Conservation (phyloP, 1,140 invertebrate species). For the Ephestia elutella region DNA sequence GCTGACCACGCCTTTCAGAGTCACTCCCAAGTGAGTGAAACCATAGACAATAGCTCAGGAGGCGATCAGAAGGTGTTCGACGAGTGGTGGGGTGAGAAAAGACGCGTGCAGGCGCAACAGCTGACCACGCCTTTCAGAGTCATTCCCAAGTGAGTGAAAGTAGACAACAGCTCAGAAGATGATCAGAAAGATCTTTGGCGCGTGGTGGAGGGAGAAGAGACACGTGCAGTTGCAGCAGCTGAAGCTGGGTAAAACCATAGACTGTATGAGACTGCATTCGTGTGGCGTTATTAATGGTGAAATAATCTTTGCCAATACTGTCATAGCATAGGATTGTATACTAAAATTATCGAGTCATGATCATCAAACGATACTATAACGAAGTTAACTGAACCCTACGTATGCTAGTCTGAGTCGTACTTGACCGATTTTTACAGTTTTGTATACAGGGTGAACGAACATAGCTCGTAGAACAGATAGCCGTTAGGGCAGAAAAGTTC, state of each 20-base stretch:
- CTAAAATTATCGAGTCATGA: too few relatives aligned
- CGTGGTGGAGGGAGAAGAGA: constrained; percentile 13
- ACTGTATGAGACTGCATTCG: too few relatives aligned
- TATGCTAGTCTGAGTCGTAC: too few relatives aligned
- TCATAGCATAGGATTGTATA: too few relatives aligned
- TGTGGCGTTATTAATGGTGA: too few relatives aligned
- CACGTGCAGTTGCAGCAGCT: constrained; percentile 41
- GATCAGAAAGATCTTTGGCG: constrained; percentile 45
- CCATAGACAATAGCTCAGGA: constrained; percentile 21
- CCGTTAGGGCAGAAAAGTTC: too few relatives aligned
- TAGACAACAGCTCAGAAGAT: constrained; percentile 37
- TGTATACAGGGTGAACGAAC: too few relatives aligned
- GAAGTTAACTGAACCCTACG: too few relatives aligned
- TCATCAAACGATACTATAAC: too few relatives aligned
- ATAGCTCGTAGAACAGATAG: too few relatives aligned
- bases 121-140: constrained; percentile 43
- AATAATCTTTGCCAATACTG: too few relatives aligned
- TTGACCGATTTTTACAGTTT: too few relatives aligned
- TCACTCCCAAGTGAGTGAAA: constrained; percentile 32
- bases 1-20: constrained; percentile 39
- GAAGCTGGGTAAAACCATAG: constrained; percentile 25
- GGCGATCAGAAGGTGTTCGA: constrained; percentile 45
- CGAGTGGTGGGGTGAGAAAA: constrained; percentile 58
- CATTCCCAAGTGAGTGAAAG: constrained; percentile 30
- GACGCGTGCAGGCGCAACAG: constrained; percentile 39